Evolutionary conservation across 2,113 vertebrate genomes (phyloP).

Genomic region (Octodon degus): DNA sequence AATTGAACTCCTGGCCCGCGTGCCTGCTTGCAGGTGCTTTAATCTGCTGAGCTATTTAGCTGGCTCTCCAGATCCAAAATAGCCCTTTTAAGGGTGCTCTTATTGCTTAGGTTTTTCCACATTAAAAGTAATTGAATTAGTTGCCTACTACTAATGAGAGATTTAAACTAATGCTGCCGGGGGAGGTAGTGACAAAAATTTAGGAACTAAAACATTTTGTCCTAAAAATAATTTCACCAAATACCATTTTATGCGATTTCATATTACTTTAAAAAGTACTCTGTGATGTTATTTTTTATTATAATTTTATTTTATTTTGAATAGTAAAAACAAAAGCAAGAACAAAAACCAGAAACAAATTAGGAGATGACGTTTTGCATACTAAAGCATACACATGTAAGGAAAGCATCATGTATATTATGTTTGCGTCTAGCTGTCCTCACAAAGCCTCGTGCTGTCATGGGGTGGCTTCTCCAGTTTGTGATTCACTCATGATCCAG

Average conservation of each 20-base stretch:
- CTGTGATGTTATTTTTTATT: not conserved
- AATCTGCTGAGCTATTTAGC: too few species aligned
- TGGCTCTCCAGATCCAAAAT: not conserved
- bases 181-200: constrained; percentile 39
- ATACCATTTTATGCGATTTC: not conserved
- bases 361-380: not conserved
- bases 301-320: too few species aligned
- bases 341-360: too few species aligned
- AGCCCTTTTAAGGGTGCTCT: not conserved
- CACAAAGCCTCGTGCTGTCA: too few species aligned
- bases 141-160: constrained; percentile 5
- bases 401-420: not conserved
- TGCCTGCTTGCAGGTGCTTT: too few species aligned
- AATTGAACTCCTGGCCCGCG: too few species aligned
- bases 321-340: too few species aligned
- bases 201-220: not conserved
- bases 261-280: not conserved
- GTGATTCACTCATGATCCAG: too few species aligned
- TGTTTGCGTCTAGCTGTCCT: too few species aligned
- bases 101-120: not conserved
- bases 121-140: constrained; percentile 24
- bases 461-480: too few species aligned
- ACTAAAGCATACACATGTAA: not conserved
- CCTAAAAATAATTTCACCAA: constrained; percentile 30
- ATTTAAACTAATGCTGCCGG: not conserved